Percentiles rank a stretch among this genome's conserved stretches.
phyloP scores from a whole-genome alignment of 53 echinoderm and acorn worm genomes.

The Temnopleurus reevesii region DNA sequence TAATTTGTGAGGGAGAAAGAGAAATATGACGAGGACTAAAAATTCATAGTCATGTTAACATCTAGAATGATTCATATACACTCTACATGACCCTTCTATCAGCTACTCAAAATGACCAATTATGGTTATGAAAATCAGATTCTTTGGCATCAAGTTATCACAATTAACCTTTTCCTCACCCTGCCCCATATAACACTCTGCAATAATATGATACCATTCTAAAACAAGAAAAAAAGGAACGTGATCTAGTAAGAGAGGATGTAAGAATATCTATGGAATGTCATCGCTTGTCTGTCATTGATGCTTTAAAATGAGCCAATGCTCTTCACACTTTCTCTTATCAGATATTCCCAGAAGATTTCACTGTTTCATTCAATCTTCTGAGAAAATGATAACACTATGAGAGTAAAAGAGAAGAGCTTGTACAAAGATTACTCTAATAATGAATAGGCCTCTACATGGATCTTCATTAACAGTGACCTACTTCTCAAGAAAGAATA shows the following conservation, averaged over 20 bases:
- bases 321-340: background rate
- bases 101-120: slow-evolving; percentile 3
- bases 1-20: too few species aligned
- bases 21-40: too few species aligned
- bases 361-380: too few species aligned
- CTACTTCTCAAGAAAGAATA: slow-evolving; percentile 10
- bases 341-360: background rate
- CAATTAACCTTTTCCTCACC: background rate
- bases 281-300: background rate
- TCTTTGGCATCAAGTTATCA: background rate
- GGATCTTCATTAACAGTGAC: background rate
- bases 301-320: background rate
- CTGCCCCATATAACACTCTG: background rate
- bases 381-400: too few species aligned
- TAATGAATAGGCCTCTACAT: too few species aligned
- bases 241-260: background rate
- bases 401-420: background rate
- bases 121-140: background rate
- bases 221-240: background rate
- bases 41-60: background rate
- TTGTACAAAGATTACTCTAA: background rate
- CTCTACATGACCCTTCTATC: slow-evolving; percentile 2
- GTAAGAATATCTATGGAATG: slow-evolving; percentile 3
- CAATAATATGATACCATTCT: background rate
- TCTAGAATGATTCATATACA: background rate